These are phyloP conservation scores for Eubasilissa splendida DNA, from an alignment of 2,888 invertebrate genomes.

Conservation along the genomic window DNA sequence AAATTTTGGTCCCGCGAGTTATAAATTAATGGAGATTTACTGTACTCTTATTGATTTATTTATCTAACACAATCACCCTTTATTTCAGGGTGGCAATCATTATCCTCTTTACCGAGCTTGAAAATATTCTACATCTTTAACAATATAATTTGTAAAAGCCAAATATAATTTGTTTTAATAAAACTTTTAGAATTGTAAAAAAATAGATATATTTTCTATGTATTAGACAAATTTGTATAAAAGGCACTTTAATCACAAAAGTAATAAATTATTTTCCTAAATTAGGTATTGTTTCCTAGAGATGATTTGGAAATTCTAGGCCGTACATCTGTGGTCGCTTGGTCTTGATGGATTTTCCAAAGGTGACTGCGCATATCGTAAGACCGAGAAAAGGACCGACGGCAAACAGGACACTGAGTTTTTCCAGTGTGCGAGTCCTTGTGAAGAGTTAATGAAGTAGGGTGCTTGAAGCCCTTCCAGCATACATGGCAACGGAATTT, in stretches of 20 bases:
- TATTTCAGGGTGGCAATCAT: too few relatives aligned
- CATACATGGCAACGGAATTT: conserved; percentile 76
- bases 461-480: conserved; percentile 77
- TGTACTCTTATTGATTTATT: too few relatives aligned
- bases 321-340: conserved; percentile 57
- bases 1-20: too few relatives aligned
- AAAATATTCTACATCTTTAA: too few relatives aligned
- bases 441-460: conserved; percentile 75
- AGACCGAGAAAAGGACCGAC: conserved; percentile 75
- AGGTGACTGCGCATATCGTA: conserved; percentile 77
- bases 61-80: too few relatives aligned
- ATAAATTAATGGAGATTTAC: too few relatives aligned
- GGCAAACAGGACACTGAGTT: conserved; percentile 77
- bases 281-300: conserved; percentile 47
- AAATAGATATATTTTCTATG: neutral
- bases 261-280: neutral
- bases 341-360: conserved; percentile 73
- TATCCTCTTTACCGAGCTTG: too few relatives aligned
- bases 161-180: conserved; percentile 5
- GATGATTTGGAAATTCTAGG: conserved; percentile 48
- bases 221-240: neutral
- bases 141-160: neutral
- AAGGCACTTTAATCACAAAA: conserved; percentile 42
- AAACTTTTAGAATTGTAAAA: conserved; percentile 4
- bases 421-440: conserved; percentile 77